Evolutionary conservation across 2,888 invertebrate species (phyloP).

Genomic region (Polydrusus cervinus): DNA sequence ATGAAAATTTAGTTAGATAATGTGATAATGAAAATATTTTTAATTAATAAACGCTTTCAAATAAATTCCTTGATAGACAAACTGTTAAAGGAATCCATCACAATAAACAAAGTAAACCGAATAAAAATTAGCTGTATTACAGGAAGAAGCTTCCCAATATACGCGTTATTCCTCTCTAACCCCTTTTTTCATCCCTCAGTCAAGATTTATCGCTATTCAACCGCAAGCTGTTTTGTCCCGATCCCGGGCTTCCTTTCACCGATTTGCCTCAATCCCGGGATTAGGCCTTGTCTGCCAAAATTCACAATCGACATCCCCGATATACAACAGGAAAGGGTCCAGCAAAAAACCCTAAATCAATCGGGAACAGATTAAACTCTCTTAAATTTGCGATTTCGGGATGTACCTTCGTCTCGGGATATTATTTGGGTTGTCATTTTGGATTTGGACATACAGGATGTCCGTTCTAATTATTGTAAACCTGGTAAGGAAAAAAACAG

Average conservation of each 20-base stretch:
- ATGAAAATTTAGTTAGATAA: not conserved
- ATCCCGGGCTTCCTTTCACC: slow-evolving; percentile 41
- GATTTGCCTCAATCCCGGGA: slow-evolving; percentile 50
- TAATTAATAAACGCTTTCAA: too few relatives aligned
- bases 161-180: not conserved
- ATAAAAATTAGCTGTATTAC: slow-evolving; percentile 12
- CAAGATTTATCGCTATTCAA: slow-evolving; percentile 47
- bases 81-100: too few relatives aligned
- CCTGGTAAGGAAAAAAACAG: too few relatives aligned
- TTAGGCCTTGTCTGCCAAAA: slow-evolving; percentile 51
- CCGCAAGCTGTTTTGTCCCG: slow-evolving; percentile 49
- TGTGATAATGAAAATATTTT: too few relatives aligned
- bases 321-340: slow-evolving; percentile 27
- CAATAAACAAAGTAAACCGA: not conserved
- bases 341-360: slow-evolving; percentile 33
- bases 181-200: slow-evolving; percentile 28
- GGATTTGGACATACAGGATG: not conserved
- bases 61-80: too few relatives aligned
- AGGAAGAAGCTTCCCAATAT: slow-evolving; percentile 23
- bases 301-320: slow-evolving; percentile 37
- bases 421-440: slow-evolving; percentile 8
- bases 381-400: slow-evolving; percentile 19
- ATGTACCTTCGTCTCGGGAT: slow-evolving; percentile 12
- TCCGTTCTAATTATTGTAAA: too few relatives aligned
- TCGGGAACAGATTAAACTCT: slow-evolving; percentile 17